Evolutionary conservation across 1,140 invertebrate species (phyloP), one percentile per base, ranked within the genome.

Genomic region (Pseudomyrmex cubaensis): DNA sequence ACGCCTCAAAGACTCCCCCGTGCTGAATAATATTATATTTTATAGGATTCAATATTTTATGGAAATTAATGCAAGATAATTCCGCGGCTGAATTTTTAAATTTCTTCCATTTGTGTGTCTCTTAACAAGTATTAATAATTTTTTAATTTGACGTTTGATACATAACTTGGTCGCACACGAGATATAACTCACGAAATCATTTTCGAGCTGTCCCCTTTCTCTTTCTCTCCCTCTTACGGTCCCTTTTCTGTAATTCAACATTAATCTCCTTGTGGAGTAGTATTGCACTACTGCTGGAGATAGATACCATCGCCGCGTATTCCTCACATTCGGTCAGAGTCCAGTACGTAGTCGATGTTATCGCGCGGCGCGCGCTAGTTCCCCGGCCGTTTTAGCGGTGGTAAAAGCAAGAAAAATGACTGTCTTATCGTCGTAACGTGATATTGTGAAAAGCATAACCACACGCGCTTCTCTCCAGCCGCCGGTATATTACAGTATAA

Each of bases 361-460:
- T 78, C 20, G 20, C 20, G 20, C 20, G 0, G 20, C 75, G 35
- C 50, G 50, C 22, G 22, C 35, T 25, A 57, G 10, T 44, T 61
- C 62, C 22, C 57, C 15, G 44, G 44, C n/a, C 8, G 44, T 62
- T 62, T 74, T 52, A 74, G 13, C 5, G 12, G 25, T 35, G 62
- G 48, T 69, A 69, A 50, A 70, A 54, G 69, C 35, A 74, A 82
- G 64, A 74, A 82, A 82, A 73, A 82, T 61, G n/a, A 7, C 46
- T 63, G 69, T 74, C 78, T 74, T 82, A 74, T 82, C 69, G 64
- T 57, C 76, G 46, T 50, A 74, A 82, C 56, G 57, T 46, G 69
- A 74, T 74, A 61, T 72, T 82, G 62, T 75, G 62, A 82, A 75
- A 82, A 82, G 46, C 59, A 82, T 50, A 82, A 74, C 35, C 35